Percentiles rank a stretch among this genome's conserved stretches.
Evolutionary conservation across 1,140 invertebrate genomes (phyloP).

Genomic region (Ectropis grisescens): DNA sequence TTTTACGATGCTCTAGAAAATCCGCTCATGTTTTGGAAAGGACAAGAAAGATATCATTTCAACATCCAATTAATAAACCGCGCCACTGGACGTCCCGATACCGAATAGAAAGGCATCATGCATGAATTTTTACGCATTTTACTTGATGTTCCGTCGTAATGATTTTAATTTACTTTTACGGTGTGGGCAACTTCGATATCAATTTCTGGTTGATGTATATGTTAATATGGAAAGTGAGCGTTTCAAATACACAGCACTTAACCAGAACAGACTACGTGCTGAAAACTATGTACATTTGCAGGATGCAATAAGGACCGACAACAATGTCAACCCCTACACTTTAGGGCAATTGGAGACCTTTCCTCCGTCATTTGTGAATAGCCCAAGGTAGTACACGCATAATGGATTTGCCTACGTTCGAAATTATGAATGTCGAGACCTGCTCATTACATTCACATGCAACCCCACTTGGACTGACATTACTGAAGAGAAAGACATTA

Average conservation of each 20-base stretch:
- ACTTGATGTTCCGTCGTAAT: conserved; percentile 19
- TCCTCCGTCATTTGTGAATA: conserved; percentile 34
- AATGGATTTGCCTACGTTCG: too few relatives aligned
- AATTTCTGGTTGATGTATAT: conserved; percentile 8
- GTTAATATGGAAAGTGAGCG: conserved; percentile 9
- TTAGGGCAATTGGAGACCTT: conserved; percentile 46
- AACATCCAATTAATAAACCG: conserved; percentile 10
- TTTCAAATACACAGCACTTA: conserved; percentile 5
- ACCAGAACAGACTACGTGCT: conserved; percentile 11
- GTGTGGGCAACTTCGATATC: conserved; percentile 7
- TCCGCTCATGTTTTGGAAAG: conserved; percentile 20
- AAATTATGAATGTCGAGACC: too few relatives aligned
- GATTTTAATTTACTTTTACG: conserved; percentile 19
- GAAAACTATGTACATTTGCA: conserved; percentile 13
- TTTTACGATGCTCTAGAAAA: conserved; percentile 20
- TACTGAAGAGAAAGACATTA: too few relatives aligned
- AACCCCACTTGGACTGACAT: too few relatives aligned
- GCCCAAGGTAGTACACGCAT: too few relatives aligned
- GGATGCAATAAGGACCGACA: conserved; percentile 6
- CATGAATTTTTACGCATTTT: conserved; percentile 24
- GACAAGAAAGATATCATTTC: conserved; percentile 20
- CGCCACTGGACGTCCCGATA: conserved; percentile 3
- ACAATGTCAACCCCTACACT: conserved; percentile 23
- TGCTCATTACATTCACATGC: too few relatives aligned
- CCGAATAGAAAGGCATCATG: conserved; percentile 23